Base-by-base conservation (phyloP, 2,888 invertebrate genomes). In the Neria commutata region DNA sequence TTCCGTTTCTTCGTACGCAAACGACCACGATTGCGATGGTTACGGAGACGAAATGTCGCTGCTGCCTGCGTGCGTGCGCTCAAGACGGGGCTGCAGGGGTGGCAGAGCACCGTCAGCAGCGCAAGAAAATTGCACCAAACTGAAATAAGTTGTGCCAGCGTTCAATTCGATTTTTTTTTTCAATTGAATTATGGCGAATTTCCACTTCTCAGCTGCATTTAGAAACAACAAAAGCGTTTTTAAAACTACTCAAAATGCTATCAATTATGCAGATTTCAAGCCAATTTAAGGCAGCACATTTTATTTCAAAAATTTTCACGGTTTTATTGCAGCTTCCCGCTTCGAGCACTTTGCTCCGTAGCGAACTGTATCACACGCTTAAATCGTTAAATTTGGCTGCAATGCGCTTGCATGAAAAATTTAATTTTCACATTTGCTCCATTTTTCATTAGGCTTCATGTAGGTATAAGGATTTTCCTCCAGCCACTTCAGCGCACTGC, bases 391-490 rank as follows among this genome's bases (percentile, higher is more conserved):
- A 42, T 19, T 42, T 19, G 3, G 19, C 5, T 19, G 21, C 42
- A 21, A 42, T 14, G 3, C 5, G 3, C 19, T 53, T 56, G 47
- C 17, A 48, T 16, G n/a, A 47, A 54, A 51, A 58, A 54, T 40
- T 54, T n/a, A 24, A 58, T 55, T 66, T 67, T 67, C 62, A 62
- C 63, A 66, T 47, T 67, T 68, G 68, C 63, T 68, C 68, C 57
- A 68, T 60, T 67, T 68, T 66, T 63, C 60, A 59, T 50, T 55
- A 51, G 58, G 51, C 65, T 67, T 68, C 65, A 67, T 68, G 68
- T 69, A 69, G 68, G 69, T 68, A 69, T 69, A 69, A 69, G 69
- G 62, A 65, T 67, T 68, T 68, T 67, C 60, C 64, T 66, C 56
- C 60, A 66, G 62, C 56, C 64, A 50, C 42, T 50, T 17, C 54